Conservation (phyloP, 2,797 vertebrate genomes). For the Acanthis flammea region DNA sequence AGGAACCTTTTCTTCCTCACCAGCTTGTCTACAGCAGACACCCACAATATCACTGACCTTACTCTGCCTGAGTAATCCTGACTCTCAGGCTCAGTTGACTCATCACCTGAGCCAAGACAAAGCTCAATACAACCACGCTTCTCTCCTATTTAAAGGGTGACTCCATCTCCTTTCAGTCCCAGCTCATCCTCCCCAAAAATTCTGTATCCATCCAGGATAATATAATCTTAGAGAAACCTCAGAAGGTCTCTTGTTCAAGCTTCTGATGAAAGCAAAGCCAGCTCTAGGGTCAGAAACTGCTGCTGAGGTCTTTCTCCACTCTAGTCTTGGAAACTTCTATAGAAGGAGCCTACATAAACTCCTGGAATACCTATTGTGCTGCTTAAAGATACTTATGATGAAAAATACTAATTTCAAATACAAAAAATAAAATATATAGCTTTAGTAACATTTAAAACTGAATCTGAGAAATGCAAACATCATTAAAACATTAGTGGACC, state of each 20-base stretch:
- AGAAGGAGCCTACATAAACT: not conserved
- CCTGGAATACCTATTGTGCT: not conserved
- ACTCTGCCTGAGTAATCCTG: not conserved
- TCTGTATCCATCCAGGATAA: not conserved
- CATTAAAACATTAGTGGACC: not conserved
- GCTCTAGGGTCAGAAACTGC: not conserved
- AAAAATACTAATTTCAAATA: not conserved
- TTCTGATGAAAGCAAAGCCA: not conserved
- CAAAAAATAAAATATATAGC: not conserved
- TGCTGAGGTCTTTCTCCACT: not conserved
- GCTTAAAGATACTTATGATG: accelerated
- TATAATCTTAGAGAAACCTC: not conserved
- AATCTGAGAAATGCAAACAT: not conserved
- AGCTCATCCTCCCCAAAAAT: not conserved
- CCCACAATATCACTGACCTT: not conserved
- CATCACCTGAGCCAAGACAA: not conserved
- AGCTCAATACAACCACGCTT: accelerated
- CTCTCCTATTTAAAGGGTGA: not conserved
- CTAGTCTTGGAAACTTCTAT: not conserved
- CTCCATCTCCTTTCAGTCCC: not conserved
- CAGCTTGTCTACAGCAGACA: not conserved
- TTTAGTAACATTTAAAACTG: not conserved
- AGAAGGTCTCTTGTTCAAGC: not conserved
- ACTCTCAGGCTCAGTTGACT: not conserved
- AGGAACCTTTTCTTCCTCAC: not conserved